These are phyloP conservation scores for Zaprionus tsacasi DNA, from an alignment of 1,140 invertebrate species.

Conservation along the genomic window DNA sequence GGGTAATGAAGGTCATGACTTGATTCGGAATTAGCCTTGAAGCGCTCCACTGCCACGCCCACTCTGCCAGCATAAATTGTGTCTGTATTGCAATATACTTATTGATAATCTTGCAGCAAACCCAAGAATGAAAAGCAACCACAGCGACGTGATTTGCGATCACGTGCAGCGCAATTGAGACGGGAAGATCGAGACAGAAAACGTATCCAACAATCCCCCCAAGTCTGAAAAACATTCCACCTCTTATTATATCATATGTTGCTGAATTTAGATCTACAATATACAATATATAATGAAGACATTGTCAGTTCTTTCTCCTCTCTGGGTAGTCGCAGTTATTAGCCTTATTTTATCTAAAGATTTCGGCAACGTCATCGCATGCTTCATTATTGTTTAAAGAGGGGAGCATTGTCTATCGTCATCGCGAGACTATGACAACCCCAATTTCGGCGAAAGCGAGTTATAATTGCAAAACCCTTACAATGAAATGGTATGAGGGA, in stretches of 20 bases:
- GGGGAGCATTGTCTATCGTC: slow-evolving; percentile 51
- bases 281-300: neutral
- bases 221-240: neutral
- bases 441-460: slow-evolving; percentile 45
- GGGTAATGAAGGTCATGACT: slow-evolving; percentile 56
- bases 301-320: neutral
- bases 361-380: slow-evolving; percentile 49
- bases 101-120: slow-evolving; percentile 4
- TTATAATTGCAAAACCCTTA: slow-evolving; percentile 71
- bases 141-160: neutral
- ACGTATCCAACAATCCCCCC: neutral
- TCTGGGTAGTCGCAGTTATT: slow-evolving; percentile 53
- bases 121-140: neutral
- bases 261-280: too few relatives aligned
- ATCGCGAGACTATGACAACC: slow-evolving; percentile 26
- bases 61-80: too few relatives aligned
- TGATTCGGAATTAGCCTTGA: slow-evolving; percentile 56
- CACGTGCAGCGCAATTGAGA: neutral
- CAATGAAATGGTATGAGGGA: slow-evolving; percentile 53
- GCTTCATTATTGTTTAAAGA: slow-evolving; percentile 28
- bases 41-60: slow-evolving; percentile 4
- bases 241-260: too few relatives aligned
- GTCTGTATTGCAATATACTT: too few relatives aligned
- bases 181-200: neutral
- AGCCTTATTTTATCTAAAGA: slow-evolving; percentile 46